Base-by-base conservation (phyloP, 2,888 invertebrate genomes). In the Calameuta pallipes region DNA sequence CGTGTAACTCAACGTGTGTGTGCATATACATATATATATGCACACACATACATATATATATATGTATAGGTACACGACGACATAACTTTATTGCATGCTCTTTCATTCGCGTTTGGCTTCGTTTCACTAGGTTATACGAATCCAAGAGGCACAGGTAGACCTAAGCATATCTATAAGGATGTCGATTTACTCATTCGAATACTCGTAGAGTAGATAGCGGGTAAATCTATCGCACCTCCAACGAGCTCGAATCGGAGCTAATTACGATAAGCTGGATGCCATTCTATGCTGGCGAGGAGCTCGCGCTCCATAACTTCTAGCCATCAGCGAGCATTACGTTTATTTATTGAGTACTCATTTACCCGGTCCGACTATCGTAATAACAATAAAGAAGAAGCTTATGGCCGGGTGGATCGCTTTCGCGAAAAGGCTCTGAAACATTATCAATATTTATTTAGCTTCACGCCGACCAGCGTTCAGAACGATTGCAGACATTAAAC, bases 361-460 rank as follows among this genome's bases (percentile, higher is more conserved):
- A 37, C 35, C 37, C 41, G 36, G 41, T 13, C 73, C 78, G 75
- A 78, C 76, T 79, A 80, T 82, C 78, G 85, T 79, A 83, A 87
- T 86, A 86, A 87, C 86, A 82, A 86, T 87, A 87, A 87, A 87
- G 83, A 85, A 83, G 81, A 79, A 83, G 84, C 87, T 87, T 87
- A 86, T 81, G 83, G 84, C 37, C 76, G 79, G 75, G 80, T 78
- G 77, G 79, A 84, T 81, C 83, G 85, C 84, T 85, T 82, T 82
- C 80, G 81, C 84, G 83, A 83, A 84, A 85, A 85, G 84, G 80
- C 77, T 82, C 76, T 85, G 81, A 82, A 82, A 79, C 81, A 85
- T 85, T 84, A 85, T 82, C 83, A 81, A 83, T 85, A 86, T 85
- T 85, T 86, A 85, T 85, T 86, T 80, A 83, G 82, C 82, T 80